Base-by-base conservation (phyloP, 2,113 vertebrate genomes). In the Lichenostomus cassidix region DNA sequence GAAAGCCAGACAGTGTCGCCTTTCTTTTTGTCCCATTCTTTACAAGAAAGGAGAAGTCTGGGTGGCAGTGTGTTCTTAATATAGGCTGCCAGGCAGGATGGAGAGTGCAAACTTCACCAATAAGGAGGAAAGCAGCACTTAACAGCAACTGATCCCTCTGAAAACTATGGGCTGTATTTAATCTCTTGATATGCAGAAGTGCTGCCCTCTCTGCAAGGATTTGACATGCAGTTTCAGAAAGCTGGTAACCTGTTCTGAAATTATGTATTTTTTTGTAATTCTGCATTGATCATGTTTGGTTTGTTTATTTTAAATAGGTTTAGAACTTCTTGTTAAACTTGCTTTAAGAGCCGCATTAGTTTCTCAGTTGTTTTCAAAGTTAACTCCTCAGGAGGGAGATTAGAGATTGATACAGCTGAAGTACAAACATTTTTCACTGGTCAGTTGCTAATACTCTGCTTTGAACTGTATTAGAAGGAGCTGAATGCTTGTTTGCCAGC, bases 31-130 rank as follows among this genome's bases (percentile, higher is more conserved):
- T 67, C 60, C 8, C 35, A 41, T 74, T 60, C 50, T 49, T 80
- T 42, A 55, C 37, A 62, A 91, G 89, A 92, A 95, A 89, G 68
- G 70, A 95, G 94, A 92, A 95, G 89, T 92, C 87, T 95, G 69
- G 49, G 37, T 86, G 60, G 49, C 85, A 74, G 71, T 75, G 83
- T 58, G 53, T 90, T 44, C 87, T 86, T 95, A 91, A 78, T 91
- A 93, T 71, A 94, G 78, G 44, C 71, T 95, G 63, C 75, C 52
- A 80, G 71, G 52, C 55, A 90, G 91, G 71, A 65, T 80, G 60
- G 67, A 80, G 55, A 77, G 60, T 49, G 69, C 39, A 41, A 19
- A 89, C 89, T 71, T 83, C 53, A 74, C 67, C 62, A 89, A 1
- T 56, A 83, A 63, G 20, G 60, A 79, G 41, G 67, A 94, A 65